Conservation (phyloP, 2,797 vertebrate species). For the Microctenopoma steveboyesi region DNA sequence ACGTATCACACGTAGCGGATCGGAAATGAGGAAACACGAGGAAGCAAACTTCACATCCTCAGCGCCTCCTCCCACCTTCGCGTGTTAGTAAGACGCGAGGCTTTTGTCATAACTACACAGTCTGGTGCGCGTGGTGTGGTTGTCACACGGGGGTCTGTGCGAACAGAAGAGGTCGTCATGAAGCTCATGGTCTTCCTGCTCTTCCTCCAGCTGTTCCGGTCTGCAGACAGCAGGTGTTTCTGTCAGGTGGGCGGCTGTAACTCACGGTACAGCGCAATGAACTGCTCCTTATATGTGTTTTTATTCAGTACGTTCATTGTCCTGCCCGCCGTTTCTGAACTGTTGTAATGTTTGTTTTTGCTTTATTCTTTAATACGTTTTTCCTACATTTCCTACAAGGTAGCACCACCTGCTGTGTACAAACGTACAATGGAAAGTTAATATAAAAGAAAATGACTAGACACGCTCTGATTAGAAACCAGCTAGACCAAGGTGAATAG, state of each 20-base stretch:
- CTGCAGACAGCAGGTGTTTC: conserved; percentile 82
- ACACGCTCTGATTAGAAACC: too few relatives aligned
- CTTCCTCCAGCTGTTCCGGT: conserved; percentile 29
- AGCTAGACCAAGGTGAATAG: too few relatives aligned
- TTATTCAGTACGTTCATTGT: neutral
- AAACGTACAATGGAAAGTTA: neutral
- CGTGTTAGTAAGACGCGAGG: neutral
- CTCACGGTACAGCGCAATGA: neutral
- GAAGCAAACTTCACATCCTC: conserved; percentile 26
- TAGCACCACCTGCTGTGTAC: neutral
- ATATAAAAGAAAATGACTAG: too few relatives aligned
- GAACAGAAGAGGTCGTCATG: conserved; percentile 38
- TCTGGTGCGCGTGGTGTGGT: too few relatives aligned
- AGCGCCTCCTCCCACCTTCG: neutral
- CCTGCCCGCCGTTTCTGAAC: neutral
- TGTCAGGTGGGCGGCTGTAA: conserved; percentile 81
- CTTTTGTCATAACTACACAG: neutral
- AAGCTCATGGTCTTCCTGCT: conserved; percentile 40
- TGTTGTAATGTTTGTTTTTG: too few relatives aligned
- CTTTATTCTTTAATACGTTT: too few relatives aligned
- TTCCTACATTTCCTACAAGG: neutral
- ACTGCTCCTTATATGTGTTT: neutral
- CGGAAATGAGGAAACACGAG: conserved; percentile 52
- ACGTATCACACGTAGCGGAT: conserved; percentile 71
- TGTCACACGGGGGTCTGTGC: neutral